Evolutionary conservation across 35 echinoderm and acorn worm genomes (phyloP).

Genomic region (Heliocidaris tuberculata): DNA sequence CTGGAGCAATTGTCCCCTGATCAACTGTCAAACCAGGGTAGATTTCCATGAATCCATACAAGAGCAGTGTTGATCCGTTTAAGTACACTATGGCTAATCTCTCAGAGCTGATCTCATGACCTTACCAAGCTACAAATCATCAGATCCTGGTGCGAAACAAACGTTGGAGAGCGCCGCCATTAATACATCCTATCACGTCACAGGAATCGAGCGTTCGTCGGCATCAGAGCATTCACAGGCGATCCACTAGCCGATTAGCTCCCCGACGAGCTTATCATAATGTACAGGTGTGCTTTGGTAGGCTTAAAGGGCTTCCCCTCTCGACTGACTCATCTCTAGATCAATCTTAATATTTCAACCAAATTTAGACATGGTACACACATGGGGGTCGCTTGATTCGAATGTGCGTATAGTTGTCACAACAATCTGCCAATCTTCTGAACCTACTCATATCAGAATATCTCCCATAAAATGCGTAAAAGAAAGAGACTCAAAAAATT

Average conservation of each 20-base stretch:
- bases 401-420: not conserved
- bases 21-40: too few relatives aligned
- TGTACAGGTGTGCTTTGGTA: not conserved
- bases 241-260: not conserved
- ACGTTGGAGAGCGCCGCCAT: not conserved
- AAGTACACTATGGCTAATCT: not conserved
- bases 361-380: not conserved
- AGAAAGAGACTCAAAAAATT: too few relatives aligned
- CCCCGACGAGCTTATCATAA: not conserved
- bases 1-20: too few relatives aligned
- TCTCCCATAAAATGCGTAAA: not conserved
- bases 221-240: not conserved
- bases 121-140: not conserved
- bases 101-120: not conserved
- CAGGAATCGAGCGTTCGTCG: not conserved
- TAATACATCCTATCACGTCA: conserved; percentile 17
- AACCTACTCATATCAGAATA: not conserved
- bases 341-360: not conserved
- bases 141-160: not conserved
- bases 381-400: not conserved
- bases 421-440: not conserved
- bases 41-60: not conserved
- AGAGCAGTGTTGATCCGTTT: not conserved
- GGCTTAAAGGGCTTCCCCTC: conserved; percentile 6
- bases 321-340: not conserved